phyloP scores from a whole-genome alignment of 2,888 invertebrate genomes.

The Scaptomyza tumidula region DNA sequence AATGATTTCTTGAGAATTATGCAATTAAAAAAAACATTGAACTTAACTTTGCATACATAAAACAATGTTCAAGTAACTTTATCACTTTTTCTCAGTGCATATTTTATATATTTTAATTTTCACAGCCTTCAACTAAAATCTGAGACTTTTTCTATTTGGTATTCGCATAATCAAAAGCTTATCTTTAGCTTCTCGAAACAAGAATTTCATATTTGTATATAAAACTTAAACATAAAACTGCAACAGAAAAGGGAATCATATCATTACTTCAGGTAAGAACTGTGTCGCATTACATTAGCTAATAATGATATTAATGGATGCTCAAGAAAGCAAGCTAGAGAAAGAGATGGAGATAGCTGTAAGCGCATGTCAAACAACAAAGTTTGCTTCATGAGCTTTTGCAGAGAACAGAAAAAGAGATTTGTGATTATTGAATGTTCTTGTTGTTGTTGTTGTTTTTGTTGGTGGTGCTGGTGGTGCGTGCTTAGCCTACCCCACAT shows the following conservation, averaged over 20 bases:
- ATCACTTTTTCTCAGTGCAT: no score
- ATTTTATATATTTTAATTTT: neutral
- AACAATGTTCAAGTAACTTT: neutral
- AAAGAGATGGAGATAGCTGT: neutral
- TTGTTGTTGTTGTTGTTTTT: slow-evolving; percentile 1
- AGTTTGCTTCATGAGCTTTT: slow-evolving; percentile 11
- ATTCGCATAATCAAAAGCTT: no score
- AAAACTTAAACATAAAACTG: no score
- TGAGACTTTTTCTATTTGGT: slow-evolving; percentile 2
- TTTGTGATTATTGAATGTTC: slow-evolving; percentile 2
- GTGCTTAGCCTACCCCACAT: slow-evolving; percentile 27
- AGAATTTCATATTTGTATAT: no score
- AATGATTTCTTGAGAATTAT: neutral
- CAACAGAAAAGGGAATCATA: no score
- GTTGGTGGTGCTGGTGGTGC: slow-evolving; percentile 6
- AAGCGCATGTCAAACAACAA: slow-evolving; percentile 15
- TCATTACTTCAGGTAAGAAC: neutral
- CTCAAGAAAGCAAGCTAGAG: neutral
- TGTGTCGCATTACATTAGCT: neutral
- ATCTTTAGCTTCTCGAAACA: no score
- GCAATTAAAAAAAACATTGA: neutral
- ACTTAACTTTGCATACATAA: neutral
- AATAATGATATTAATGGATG: slow-evolving; percentile 10
- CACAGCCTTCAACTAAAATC: slow-evolving; percentile 24
- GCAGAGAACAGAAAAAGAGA: slow-evolving; percentile 6